phyloP scores from a whole-genome alignment of 2,113 vertebrate genomes.

The Spheniscus mendiculus region DNA sequence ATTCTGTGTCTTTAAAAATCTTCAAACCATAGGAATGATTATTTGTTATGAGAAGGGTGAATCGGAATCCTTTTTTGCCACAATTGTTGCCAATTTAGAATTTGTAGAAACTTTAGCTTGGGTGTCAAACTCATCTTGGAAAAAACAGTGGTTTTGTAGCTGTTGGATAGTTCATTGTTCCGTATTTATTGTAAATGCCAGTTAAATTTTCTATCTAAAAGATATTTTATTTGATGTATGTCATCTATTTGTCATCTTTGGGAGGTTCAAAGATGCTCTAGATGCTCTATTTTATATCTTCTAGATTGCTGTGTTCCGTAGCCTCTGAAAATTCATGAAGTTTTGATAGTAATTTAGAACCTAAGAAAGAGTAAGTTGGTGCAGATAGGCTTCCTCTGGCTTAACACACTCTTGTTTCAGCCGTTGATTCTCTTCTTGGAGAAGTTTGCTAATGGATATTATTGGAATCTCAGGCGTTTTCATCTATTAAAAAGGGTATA shows the following conservation, averaged over 20 bases:
- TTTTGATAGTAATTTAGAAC: neutral
- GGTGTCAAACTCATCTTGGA: neutral
- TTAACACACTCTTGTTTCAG: neutral
- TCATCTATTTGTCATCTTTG: neutral
- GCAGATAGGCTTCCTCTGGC: neutral
- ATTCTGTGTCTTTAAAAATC: neutral
- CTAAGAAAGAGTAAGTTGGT: neutral
- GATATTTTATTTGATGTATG: neutral
- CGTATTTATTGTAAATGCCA: neutral
- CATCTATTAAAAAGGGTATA: neutral
- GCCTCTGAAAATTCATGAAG: neutral
- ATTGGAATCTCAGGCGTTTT: neutral
- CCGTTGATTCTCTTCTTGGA: neutral
- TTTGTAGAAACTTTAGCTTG: neutral
- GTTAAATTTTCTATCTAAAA: neutral
- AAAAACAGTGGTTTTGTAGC: neutral
- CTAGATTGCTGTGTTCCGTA: neutral
- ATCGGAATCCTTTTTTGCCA: neutral
- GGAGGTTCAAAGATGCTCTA: neutral
- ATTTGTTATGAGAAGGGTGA: neutral
- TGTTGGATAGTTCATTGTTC: neutral
- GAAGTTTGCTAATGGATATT: neutral
- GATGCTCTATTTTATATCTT: neutral
- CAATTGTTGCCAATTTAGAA: neutral
- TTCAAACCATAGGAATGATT: neutral